A percentile compares a stretch with the other conserved stretches of the same genome.
phyloP scores from a whole-genome alignment of 2,888 invertebrate genomes.

The Dascillus cervinus region DNA sequence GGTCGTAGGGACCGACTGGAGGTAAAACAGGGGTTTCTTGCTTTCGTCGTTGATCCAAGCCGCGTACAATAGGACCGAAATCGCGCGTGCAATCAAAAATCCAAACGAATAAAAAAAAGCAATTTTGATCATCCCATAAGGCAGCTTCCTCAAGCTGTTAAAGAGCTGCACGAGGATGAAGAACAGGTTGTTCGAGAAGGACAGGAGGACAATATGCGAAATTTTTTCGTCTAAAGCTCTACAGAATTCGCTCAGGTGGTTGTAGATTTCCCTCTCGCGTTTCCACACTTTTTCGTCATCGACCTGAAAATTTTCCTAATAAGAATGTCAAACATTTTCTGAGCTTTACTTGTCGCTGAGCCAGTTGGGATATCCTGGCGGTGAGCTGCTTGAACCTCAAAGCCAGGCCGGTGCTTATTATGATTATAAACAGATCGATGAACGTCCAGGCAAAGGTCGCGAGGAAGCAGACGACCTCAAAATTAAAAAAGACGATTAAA shows the following conservation, averaged over 20 bases:
- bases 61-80: slow-evolving; percentile 38
- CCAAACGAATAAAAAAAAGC: slow-evolving; percentile 60
- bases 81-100: slow-evolving; percentile 52
- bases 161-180: slow-evolving; percentile 65
- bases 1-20: slow-evolving; percentile 56
- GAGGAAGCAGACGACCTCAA: slow-evolving; percentile 27
- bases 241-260: slow-evolving; percentile 52
- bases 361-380: slow-evolving; percentile 15
- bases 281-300: slow-evolving; percentile 57
- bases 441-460: slow-evolving; percentile 29
- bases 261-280: slow-evolving; percentile 54
- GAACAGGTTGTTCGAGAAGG: slow-evolving; percentile 61
- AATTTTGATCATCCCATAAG: slow-evolving; percentile 41
- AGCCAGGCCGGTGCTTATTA: slow-evolving; percentile 30
- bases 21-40: slow-evolving; percentile 35
- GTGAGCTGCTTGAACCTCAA: slow-evolving; percentile 32
- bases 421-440: slow-evolving; percentile 34
- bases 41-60: slow-evolving; percentile 35
- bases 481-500: too few relatives aligned
- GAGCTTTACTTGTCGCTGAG: background rate
- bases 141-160: slow-evolving; percentile 45
- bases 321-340: background rate
- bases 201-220: slow-evolving; percentile 56
- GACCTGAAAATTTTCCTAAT: slow-evolving; percentile 35
- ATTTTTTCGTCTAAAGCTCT: slow-evolving; percentile 51